These are phyloP conservation scores for Oncorhynchus nerka DNA, from an alignment of 2,113 vertebrate species.

Conservation along the genomic window DNA sequence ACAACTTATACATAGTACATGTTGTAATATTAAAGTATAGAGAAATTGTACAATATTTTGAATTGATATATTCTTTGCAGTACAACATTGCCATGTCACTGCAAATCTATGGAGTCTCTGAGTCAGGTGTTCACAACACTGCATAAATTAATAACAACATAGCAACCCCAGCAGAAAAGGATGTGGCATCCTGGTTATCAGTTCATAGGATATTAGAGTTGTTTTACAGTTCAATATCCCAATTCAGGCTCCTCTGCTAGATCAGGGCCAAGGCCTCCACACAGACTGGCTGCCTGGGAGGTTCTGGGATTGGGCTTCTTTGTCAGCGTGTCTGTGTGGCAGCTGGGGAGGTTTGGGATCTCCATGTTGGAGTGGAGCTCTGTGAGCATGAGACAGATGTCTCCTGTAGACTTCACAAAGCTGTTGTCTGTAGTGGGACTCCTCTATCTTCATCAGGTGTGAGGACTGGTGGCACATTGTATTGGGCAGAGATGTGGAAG, in stretches of 20 bases:
- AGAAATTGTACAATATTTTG: too few relatives aligned
- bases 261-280: constrained; percentile 49
- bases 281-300: constrained; percentile 27
- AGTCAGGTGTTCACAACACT: constrained; percentile 6
- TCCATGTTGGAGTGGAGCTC: neutral
- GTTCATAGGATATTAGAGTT: neutral
- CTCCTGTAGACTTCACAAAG: neutral
- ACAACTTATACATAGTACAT: too few relatives aligned
- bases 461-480: constrained; percentile 13
- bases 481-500: constrained; percentile 26
- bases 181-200: neutral
- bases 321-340: constrained; percentile 11
- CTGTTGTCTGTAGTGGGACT: neutral
- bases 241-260: neutral
- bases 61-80: neutral
- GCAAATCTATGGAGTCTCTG: neutral
- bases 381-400: neutral
- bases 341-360: constrained; percentile 3
- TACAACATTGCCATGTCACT: neutral
- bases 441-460: constrained; percentile 5
- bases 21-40: too few relatives aligned
- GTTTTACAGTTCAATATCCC: neutral
- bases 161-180: neutral
- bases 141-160: neutral
- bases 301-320: constrained; percentile 23